Conservation (phyloP, 2,113 vertebrate genomes). For the Anolis sagrei region DNA sequence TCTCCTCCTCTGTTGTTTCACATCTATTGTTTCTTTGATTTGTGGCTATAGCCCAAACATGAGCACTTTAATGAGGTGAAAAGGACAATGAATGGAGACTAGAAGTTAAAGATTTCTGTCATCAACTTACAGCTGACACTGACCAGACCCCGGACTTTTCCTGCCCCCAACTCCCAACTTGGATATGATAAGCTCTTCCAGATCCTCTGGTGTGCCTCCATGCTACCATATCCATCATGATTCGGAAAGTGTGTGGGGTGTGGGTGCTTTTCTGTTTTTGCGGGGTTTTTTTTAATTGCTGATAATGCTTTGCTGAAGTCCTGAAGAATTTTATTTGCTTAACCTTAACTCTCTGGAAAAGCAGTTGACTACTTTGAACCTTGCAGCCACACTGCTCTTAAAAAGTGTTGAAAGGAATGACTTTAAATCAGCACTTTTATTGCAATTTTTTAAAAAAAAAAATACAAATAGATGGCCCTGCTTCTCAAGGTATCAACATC, state of each 20-base stretch:
- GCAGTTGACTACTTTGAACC: conserved; percentile 65
- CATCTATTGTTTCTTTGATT: not conserved
- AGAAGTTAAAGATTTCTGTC: conserved; percentile 40
- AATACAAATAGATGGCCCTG: conserved; percentile 59
- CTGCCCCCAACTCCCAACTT: conserved; percentile 1
- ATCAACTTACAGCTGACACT: conserved; percentile 35
- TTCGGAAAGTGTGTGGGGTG: not conserved
- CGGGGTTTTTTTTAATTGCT: conserved; percentile 56
- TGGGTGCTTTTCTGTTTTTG: not conserved
- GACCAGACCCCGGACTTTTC: conserved; percentile 31
- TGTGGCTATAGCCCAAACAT: not conserved
- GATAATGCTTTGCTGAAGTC: conserved; percentile 65
- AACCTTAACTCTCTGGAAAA: conserved; percentile 68
- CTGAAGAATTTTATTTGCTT: conserved; percentile 68
- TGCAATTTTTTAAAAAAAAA: conserved; percentile 55
- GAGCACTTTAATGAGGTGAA: conserved; percentile 16
- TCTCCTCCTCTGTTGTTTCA: not conserved
- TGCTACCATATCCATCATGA: conserved; percentile 62
- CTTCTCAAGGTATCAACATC: conserved; percentile 56
- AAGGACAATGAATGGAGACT: conserved; percentile 44
- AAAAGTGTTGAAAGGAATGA: conserved; percentile 56
- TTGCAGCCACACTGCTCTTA: conserved; percentile 58
- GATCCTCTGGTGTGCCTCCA: conserved; percentile 60
- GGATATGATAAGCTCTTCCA: conserved; percentile 37
- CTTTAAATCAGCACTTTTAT: conserved; percentile 63